phyloP scores from a whole-genome alignment of 2,797 vertebrate species.

The Carapus acus region DNA sequence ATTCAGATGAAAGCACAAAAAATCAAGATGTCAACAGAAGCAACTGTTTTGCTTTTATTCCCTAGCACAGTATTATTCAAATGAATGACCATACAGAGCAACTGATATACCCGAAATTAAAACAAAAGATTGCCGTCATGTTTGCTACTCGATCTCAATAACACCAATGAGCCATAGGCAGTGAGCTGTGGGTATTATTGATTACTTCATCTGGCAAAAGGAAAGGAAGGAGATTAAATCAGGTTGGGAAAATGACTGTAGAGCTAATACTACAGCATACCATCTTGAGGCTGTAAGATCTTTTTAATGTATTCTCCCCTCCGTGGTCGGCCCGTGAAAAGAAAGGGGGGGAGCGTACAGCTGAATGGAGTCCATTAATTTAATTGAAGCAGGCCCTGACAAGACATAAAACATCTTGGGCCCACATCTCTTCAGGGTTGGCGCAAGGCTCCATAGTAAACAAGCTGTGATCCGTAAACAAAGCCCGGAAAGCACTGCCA shows the following conservation, averaged over 20 bases:
- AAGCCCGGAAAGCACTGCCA: slow-evolving; percentile 71
- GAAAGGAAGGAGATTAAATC: slow-evolving; percentile 54
- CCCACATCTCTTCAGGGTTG: slow-evolving; percentile 87
- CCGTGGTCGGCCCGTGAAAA: slow-evolving; percentile 82
- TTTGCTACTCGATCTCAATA: too few species aligned
- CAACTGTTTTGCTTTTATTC: too few species aligned
- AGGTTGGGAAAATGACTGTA: slow-evolving; percentile 73
- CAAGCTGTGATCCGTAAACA: slow-evolving; percentile 87
- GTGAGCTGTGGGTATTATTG: slow-evolving; percentile 57
- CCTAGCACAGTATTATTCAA: too few species aligned
- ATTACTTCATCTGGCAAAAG: slow-evolving; percentile 81
- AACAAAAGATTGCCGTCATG: too few species aligned
- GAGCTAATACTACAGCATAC: slow-evolving; percentile 89
- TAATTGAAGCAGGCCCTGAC: slow-evolving; percentile 97
- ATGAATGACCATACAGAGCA: too few species aligned
- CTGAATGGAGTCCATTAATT: slow-evolving; percentile 99
- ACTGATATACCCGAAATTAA: too few species aligned
- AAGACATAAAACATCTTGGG: slow-evolving; percentile 97
- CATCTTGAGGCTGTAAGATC: slow-evolving; percentile 97
- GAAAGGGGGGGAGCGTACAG: slow-evolving; percentile 79
- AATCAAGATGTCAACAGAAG: too few species aligned
- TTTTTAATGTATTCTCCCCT: slow-evolving; percentile 95
- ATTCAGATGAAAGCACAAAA: too few species aligned
- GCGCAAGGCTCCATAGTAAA: slow-evolving; percentile 84
- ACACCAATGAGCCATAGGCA: too few species aligned